Base-by-base conservation (phyloP, 2,888 invertebrate species). In the Alloscopus bannaensis region DNA sequence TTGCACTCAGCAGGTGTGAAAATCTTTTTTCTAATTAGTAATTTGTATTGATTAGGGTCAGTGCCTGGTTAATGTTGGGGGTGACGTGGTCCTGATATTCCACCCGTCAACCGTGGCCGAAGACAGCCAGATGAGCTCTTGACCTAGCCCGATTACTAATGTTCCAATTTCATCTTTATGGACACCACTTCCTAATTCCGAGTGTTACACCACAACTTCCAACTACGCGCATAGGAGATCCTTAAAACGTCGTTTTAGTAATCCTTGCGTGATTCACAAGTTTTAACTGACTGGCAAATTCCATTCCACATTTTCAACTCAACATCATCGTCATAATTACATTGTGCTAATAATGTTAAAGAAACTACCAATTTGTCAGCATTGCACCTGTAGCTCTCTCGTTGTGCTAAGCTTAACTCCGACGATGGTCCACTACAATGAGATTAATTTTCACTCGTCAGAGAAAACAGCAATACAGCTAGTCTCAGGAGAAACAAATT, bases 51-150 rank as follows among this genome's bases (percentile, higher is more conserved):
- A 50, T 86, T 91, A 98, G 97, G 96, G 96, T 75, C 98, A 98
- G 89, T 98, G 97, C 90, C 91, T 98, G 81, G 93, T 98, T 83
- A 97, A 97, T 86, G 95, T 98, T 16, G 97, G 97, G 57, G 98
- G 98, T 0, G 98, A 98, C 89, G 96, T 95, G 1, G 97, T 97
- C 2, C 92, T 92, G 85, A 93, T 94, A 16, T 92, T 94, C 13
- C 94, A 95, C 88, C 93, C 90, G 86, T 88, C 65, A 68, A 40
- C 55, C 24, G 13, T 70, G 36, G 28, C 80, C 18, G 80, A 83
- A 45, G 83, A 81, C 18, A 22, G 28, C 13, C 77, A 77, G 36
- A 11, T 45, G 29, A 50, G 77, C 26, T 77, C 77, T 70, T 77
- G 77, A 77, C 77, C 77, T 22, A 55, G 24, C 70, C 77, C 77